Base-by-base conservation (phyloP, 2,113 vertebrate species). In the Megaceryle maxima region DNA sequence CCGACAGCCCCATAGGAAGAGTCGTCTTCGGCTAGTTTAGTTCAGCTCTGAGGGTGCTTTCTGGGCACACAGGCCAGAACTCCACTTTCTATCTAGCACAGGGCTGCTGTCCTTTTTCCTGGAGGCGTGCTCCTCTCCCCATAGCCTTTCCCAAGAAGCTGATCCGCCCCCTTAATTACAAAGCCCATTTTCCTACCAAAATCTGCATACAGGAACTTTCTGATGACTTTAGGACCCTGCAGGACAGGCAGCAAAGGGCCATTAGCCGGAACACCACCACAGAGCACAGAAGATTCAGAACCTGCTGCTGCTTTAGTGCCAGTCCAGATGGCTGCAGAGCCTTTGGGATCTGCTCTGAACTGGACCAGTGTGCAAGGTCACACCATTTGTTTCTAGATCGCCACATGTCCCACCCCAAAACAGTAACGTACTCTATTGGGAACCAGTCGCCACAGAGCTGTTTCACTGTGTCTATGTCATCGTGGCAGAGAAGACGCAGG, bases 381-480 rank as follows among this genome's bases (percentile, higher is more conserved):
- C 17, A 15, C 5, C 64, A 6, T 4, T 9, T 46, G 22, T n/a
- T 56, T 74, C 11, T 0, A 8, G 25, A 25, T 31, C 11, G 22
- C 73, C 5, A 1, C 62, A n/a, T 1, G 6, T 73, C 22, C 4
- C 57, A 13, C 6, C 77, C 60, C 75, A 20, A 3, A 24, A 4
- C 6, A 1, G 82, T 25, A 7, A 98, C 99, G 73, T 98, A 99
- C 99, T 99, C 99, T 9, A 99, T 99, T 87, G 99, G 99, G 97
- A 99, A 99, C 99, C 99, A 99, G 97, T 99, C 99, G 2, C 99
- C 98, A 37, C 99, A 99, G 94, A 99, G 99, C 93, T 99, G 98
- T 88, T 99, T 99, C 97, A 99, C 99, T 0, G 98, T 99, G 93
- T 99, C 99, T 99, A 99, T 99, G 99, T 99, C 99, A 99, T 99